Conservation (phyloP, 1,140 invertebrate species). For the Drepana arcuata region DNA sequence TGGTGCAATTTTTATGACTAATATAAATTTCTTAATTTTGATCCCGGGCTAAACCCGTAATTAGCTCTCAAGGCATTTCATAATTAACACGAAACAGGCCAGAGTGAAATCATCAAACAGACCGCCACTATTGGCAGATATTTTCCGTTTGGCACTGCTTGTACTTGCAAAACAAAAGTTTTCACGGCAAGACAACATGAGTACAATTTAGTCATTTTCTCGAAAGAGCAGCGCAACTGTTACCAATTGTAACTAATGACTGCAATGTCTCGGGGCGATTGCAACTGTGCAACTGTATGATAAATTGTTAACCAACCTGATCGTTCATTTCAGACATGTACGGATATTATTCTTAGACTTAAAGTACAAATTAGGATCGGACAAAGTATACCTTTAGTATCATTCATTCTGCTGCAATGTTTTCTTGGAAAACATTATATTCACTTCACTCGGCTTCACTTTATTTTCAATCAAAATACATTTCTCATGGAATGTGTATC, state of each 20-base stretch:
- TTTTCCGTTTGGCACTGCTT: conserved; percentile 8
- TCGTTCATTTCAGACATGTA: conserved; percentile 19
- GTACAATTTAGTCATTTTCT: conserved; percentile 34
- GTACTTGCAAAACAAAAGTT: conserved; percentile 1
- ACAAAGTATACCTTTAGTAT: no score
- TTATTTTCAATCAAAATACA: no score
- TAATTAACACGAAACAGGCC: no score
- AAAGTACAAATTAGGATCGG: conserved; percentile 13
- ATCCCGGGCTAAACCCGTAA: conserved; percentile 7
- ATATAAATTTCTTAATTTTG: no score
- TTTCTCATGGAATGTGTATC: no score
- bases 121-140: conserved; percentile 3
- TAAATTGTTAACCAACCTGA: conserved; percentile 26
- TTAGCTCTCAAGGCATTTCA: no score
- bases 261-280: conserved; percentile 20
- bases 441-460: no score
- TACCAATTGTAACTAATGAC: conserved; percentile 35
- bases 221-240: conserved; percentile 32
- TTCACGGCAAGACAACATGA: no score
- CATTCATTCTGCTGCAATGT: no score
- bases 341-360: conserved; percentile 17
- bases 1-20: no score
- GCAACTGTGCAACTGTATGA: conserved; percentile 24
- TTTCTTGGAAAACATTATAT: no score
- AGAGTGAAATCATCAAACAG: conserved; percentile 1